Conservation (phyloP, 2,888 invertebrate species). For the Tholera decimalis region DNA sequence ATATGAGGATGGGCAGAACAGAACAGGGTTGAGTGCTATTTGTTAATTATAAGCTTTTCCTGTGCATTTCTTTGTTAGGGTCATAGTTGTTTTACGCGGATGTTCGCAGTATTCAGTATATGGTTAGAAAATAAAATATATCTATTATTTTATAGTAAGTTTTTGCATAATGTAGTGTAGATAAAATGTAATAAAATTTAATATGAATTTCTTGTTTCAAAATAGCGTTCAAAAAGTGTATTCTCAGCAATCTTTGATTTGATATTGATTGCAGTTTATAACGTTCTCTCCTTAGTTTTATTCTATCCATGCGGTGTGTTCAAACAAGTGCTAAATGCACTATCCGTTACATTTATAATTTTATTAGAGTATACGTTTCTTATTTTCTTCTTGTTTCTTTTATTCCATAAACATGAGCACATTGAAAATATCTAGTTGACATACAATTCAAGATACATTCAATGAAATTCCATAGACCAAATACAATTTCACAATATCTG, state of each 20-base stretch:
- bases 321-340: background rate
- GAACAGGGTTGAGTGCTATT: conserved; percentile 37
- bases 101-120: background rate
- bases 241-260: too few relatives aligned
- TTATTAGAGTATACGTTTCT: background rate
- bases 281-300: background rate
- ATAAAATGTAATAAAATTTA: too few relatives aligned
- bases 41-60: conserved; percentile 50
- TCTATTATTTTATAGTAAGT: too few relatives aligned
- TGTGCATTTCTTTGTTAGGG: conserved; percentile 36
- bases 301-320: background rate
- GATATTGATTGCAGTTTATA: background rate
- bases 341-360: background rate
- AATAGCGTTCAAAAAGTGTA: too few relatives aligned
- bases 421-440: too few relatives aligned
- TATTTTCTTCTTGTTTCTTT: too few relatives aligned
- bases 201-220: too few relatives aligned
- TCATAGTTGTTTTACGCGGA: conserved; percentile 21
- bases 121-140: too few relatives aligned
- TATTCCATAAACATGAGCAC: too few relatives aligned
- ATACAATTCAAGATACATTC: too few relatives aligned
- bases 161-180: background rate
- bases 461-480: background rate
- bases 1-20: conserved; percentile 33
- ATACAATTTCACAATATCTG: background rate